Evolutionary conservation across 1,140 invertebrate species (phyloP).

Genomic region (Microvelia longipes): DNA sequence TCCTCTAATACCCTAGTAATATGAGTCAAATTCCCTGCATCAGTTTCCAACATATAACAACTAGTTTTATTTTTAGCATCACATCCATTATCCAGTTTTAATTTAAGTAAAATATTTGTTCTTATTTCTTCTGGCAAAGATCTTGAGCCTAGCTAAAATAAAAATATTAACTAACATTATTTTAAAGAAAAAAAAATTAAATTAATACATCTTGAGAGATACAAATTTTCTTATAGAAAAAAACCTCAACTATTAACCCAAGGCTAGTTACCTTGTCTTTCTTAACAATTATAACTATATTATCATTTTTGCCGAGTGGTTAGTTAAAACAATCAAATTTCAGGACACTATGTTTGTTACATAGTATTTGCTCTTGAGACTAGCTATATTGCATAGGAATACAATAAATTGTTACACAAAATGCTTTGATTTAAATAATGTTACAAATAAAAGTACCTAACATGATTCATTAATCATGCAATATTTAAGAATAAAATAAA

Average conservation of each 20-base stretch:
- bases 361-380: too few species aligned
- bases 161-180: background rate
- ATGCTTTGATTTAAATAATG: too few species aligned
- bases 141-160: slow-evolving; percentile 32
- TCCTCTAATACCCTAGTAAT: slow-evolving; percentile 31
- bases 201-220: background rate
- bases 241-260: background rate
- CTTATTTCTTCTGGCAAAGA: slow-evolving; percentile 30
- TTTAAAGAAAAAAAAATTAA: background rate
- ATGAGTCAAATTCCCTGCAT: slow-evolving; percentile 32
- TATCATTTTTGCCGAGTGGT: background rate
- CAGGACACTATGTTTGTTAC: too few species aligned
- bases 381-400: too few species aligned
- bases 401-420: too few species aligned
- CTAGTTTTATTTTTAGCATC: slow-evolving; percentile 6
- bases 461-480: too few species aligned
- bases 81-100: slow-evolving; percentile 22
- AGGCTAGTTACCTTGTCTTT: background rate
- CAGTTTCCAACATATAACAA: slow-evolving; percentile 29
- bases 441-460: too few species aligned
- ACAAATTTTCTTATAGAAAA: background rate
- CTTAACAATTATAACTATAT: background rate
- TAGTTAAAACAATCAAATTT: background rate
- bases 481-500: too few species aligned
- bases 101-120: slow-evolving; percentile 30